Evolutionary conservation across 2,113 vertebrate species (phyloP).

Genomic region (Channa argus): DNA sequence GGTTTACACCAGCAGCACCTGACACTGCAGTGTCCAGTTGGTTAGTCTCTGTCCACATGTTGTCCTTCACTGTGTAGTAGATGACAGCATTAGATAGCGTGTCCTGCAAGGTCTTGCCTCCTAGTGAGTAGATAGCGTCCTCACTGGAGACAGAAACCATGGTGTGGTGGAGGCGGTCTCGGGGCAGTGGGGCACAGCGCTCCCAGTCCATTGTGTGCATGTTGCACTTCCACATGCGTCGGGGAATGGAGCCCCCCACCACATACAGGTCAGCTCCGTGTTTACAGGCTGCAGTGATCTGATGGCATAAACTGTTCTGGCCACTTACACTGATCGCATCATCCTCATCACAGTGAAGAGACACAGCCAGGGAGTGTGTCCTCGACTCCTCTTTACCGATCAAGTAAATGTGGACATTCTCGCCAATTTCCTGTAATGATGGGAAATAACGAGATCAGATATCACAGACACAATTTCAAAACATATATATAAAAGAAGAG

Average conservation of each 20-base stretch:
- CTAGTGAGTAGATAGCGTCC: conserved; percentile 95
- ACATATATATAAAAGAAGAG: neutral
- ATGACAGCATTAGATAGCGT: conserved; percentile 95
- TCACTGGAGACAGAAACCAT: conserved; percentile 92
- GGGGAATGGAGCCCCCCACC: conserved; percentile 96
- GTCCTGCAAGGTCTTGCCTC: conserved; percentile 96
- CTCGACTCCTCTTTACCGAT: conserved; percentile 96
- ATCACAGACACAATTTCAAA: neutral
- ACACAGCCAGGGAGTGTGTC: conserved; percentile 95
- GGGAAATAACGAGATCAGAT: neutral
- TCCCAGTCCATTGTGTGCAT: conserved; percentile 99
- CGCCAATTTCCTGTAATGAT: conserved; percentile 91
- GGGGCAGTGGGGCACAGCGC: conserved; percentile 94
- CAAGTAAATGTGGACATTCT: conserved; percentile 98
- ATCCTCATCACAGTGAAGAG: conserved; percentile 94
- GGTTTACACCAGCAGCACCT: conserved; percentile 93
- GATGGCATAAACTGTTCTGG: conserved; percentile 97
- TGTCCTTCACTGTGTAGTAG: conserved; percentile 95
- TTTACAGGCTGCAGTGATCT: conserved; percentile 98
- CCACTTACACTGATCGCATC: conserved; percentile 95
- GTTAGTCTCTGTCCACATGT: conserved; percentile 96
- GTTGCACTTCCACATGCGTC: conserved; percentile 99
- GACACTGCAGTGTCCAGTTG: conserved; percentile 96
- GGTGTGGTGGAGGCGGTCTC: conserved; percentile 96
- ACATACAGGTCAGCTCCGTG: conserved; percentile 95